Base-by-base conservation (phyloP, 2,113 vertebrate genomes). In the Typhlomys cinereus region DNA sequence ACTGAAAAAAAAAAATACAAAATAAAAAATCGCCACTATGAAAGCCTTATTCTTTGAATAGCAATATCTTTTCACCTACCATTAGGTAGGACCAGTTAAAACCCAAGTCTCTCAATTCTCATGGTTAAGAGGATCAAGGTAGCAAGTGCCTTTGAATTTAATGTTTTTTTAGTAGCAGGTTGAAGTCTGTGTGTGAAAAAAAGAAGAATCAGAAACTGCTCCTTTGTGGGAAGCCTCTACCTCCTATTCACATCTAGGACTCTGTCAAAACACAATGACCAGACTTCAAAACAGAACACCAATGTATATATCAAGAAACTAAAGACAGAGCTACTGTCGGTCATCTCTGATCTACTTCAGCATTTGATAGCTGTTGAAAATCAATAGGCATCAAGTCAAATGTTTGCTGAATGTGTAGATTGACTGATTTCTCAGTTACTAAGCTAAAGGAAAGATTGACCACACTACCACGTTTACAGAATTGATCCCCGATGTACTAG, bases 81-180 rank as follows among this genome's bases (percentile, higher is more conserved):
- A 76, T 25, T 83, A 52, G 94, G 61, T n/a, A 96, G 66, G 14
- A 90, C 41, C 34, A 39, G 9, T 57, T 88, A 89, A 31, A 85
- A 23, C 39, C 46, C 39, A 71, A 41, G 84, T 46, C 7, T 14
- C 11, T 1, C 1, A 81, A 52, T n/a, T 70, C 71, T 6, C 17
- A 36, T 7, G 75, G 69, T 70, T 91, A 95, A 93, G 13, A 25
- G 41, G 82, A 39, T 27, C 90, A 93, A 59, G 12, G 73, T 80
- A 87, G 85, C 86, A 94, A 89, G 69, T 87, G 17, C 62, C 39
- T 41, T 92, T 92, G 57, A 92, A 79, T n/a, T 59, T 94, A 95
- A 17, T 92, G 85, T 94, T 82, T 96, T n/a, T 93, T 61, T 57
- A 93, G 12, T 29, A 95, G 23, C 59, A 92, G 52, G 20, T 82